Base-by-base conservation (phyloP, 2,113 vertebrate genomes). In the Alexandromys fortis region DNA sequence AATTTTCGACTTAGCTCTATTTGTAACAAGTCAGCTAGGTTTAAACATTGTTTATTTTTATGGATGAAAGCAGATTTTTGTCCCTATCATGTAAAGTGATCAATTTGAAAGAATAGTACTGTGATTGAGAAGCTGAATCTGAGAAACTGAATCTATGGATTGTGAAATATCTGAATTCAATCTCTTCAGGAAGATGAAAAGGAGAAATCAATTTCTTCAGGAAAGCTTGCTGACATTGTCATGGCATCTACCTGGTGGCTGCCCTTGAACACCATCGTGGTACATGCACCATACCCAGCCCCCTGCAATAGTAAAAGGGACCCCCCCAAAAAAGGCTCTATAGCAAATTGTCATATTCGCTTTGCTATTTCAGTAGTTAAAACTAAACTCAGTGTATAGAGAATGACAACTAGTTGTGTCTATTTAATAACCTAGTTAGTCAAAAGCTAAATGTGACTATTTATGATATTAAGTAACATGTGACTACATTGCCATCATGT, bases 201-300 rank as follows among this genome's bases (percentile, higher is more conserved):
- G n/a, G 1, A 68, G 97, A 97, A 98, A 98, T 98, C 98, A 98
- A 98, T 98, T 97, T 13, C 86, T 97, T 98, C 88, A 92, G 98
- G 98, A 98, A 99, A 98, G 98, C 98, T 97, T 83, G 90, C 97
- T 98, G 98, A 99, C 96, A 96, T 99, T 98, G 98, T 98, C 78
- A 97, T 98, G 98, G 98, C 97, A 97, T 98, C 96, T 96, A 95
- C 94, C 97, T 97, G 90, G 96, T 98, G 98, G 98, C 98, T 96
- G 94, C 79, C 95, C 78, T 97, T 96, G 90, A 96, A 90, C 92
- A 49, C 67, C 70, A 49, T 58, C 67, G 78, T 94, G 88, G 16
- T 67, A 79, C 42, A 83, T 5, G 70, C 0, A 35, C n/a, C 22
- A 81, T 87, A 70, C 70, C 81, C 38, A 82, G 65, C 72, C 26